phyloP scores from a whole-genome alignment of 2,888 invertebrate genomes.

The Andrena chrysosceles region DNA sequence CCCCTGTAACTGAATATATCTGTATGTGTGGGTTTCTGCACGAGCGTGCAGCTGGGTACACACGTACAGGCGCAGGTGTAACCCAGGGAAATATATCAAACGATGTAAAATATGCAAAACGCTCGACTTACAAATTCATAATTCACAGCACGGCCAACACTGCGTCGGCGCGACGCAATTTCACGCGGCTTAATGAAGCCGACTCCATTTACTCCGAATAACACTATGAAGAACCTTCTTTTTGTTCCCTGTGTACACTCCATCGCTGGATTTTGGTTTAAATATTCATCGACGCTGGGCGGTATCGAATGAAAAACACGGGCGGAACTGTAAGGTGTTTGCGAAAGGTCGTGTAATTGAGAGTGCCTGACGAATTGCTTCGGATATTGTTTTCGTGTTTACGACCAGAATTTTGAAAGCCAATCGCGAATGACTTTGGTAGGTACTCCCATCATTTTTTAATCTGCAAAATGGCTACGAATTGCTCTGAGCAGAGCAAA shows the following conservation, averaged over 20 bases:
- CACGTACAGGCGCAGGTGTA: background rate
- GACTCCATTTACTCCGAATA: conserved; percentile 19
- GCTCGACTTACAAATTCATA: conserved; percentile 38
- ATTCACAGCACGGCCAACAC: conserved; percentile 21
- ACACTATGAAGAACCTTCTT: background rate
- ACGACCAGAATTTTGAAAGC: background rate
- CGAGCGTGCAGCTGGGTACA: background rate
- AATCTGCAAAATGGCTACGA: too few species aligned
- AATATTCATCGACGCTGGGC: conserved; percentile 17
- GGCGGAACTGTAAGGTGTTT: background rate
- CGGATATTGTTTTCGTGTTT: background rate
- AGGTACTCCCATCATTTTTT: too few species aligned
- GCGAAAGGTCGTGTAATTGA: background rate
- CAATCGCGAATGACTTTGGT: background rate
- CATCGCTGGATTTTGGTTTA: background rate
- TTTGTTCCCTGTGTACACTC: background rate
- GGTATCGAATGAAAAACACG: background rate
- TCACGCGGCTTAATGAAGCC: conserved; percentile 31
- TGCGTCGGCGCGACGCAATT: conserved; percentile 31
- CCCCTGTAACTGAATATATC: background rate
- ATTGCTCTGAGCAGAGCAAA: too few species aligned
- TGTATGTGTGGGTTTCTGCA: too few species aligned
- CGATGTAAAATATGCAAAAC: conserved; percentile 44
- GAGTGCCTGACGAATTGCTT: too few species aligned
- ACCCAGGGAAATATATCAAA: conserved; percentile 28